phyloP scores from a whole-genome alignment of 2,888 invertebrate species.

The Mycalesis mineus region DNA sequence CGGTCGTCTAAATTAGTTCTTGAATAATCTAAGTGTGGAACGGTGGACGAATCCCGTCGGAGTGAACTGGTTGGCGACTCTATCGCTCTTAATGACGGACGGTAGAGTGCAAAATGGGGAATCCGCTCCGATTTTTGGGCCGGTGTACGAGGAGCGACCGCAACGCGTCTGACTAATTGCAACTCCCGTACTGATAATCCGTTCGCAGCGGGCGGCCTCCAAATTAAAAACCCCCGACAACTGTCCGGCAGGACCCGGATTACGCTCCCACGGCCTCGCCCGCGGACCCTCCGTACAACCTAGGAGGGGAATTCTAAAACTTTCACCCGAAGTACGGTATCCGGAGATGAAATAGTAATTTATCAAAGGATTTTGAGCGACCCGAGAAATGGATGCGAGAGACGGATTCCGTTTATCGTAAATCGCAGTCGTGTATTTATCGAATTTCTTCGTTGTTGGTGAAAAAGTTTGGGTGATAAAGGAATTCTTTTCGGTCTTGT shows the following conservation, averaged over 20 bases:
- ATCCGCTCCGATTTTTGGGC: conserved; percentile 23
- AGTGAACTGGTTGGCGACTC: background rate
- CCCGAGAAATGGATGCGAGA: conserved; percentile 60
- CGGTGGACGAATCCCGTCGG: conserved; percentile 5
- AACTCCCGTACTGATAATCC: conserved; percentile 67
- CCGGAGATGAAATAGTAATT: conserved; percentile 75
- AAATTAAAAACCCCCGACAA: conserved; percentile 73
- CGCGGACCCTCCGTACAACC: conserved; percentile 31
- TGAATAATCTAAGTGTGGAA: conserved; percentile 28
- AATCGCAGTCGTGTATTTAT: conserved; percentile 52
- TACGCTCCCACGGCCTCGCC: conserved; percentile 52
- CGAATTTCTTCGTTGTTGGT: conserved; percentile 34
- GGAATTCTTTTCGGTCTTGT: background rate
- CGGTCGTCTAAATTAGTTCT: conserved; percentile 27
- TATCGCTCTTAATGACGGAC: conserved; percentile 1
- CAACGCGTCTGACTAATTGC: conserved; percentile 66
- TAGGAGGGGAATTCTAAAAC: conserved; percentile 56
- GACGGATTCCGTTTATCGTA: conserved; percentile 60
- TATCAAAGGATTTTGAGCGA: conserved; percentile 73
- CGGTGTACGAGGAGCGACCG: conserved; percentile 45
- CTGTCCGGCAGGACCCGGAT: conserved; percentile 58
- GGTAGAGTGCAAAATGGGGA: conserved; percentile 16
- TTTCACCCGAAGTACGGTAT: conserved; percentile 62
- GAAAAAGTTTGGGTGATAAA: conserved; percentile 1
- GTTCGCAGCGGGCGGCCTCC: conserved; percentile 70